These are phyloP conservation scores for Morpho helenor DNA, from an alignment of 2,888 invertebrate species.

Conservation along the genomic window DNA sequence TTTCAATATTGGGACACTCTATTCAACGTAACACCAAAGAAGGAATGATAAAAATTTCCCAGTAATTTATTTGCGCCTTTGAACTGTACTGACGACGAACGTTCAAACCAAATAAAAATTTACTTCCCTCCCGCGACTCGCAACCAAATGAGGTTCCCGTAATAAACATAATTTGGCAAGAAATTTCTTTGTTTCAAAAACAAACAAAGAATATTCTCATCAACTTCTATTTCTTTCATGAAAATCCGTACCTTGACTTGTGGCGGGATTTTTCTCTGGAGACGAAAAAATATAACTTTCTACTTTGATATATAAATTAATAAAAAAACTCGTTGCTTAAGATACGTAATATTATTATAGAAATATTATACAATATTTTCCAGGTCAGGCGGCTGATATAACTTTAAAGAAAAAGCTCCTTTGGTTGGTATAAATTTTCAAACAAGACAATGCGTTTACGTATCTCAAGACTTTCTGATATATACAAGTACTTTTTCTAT, in stretches of 20 bases:
- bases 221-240: constrained; percentile 3
- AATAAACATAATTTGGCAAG: constrained; percentile 20
- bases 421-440: too few species aligned
- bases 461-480: too few species aligned
- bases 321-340: too few species aligned
- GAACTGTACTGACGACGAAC: constrained; percentile 18
- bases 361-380: too few species aligned
- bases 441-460: too few species aligned
- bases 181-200: constrained; percentile 8
- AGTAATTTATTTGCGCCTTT: constrained; percentile 21
- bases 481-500: too few species aligned
- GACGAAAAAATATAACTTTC: constrained; percentile 4
- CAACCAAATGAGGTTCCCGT: constrained; percentile 17
- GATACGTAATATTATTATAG: too few species aligned
- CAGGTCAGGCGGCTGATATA: too few species aligned
- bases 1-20: background rate
- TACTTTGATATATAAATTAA: background rate
- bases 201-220: too few species aligned
- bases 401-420: too few species aligned
- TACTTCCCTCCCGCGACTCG: constrained; percentile 14
- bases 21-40: constrained; percentile 1
- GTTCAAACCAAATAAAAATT: constrained; percentile 19
- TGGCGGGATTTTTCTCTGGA: constrained; percentile 10
- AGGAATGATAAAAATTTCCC: constrained; percentile 19
- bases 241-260: constrained; percentile 4